Evolutionary conservation across 2,797 vertebrate genomes (phyloP), one percentile per base, ranked within the genome.

Genomic region (Scarus forsteni): DNA sequence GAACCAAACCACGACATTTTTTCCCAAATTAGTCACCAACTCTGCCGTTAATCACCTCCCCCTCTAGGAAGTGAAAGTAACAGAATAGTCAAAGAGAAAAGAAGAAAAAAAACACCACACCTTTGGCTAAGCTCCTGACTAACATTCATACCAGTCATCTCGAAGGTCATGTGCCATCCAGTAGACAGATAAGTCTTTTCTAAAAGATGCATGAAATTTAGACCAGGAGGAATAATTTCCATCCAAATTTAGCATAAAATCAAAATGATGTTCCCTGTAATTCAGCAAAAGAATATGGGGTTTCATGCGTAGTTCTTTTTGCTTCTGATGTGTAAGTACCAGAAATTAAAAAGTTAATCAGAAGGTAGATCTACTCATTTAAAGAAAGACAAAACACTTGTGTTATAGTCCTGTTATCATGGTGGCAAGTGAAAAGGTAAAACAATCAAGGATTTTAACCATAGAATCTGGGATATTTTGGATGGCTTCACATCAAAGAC

Each of bases 21-120:
- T 89, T 83, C 84, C 87, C 81, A 88, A 92, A 85, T 93, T 90
- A 93, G 89, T 92, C 91, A 93, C 77, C 70, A 46, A 70, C 60
- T 86, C 80, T 59, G 80, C 55, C 58, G 77, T 90, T 90, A 89
- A 83, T 88, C 86, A 80, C 83, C 78, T 84, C 77, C 74, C 88
- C 72, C 85, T 86, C 66, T 61, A 82, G 85, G 84, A 92, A 88
- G 89, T 79, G 81, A 92, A 89, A 89, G 87, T 83, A 78, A 85
- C 74, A 77, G 74, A 74, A 57, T 55, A 38, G 67, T 48, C 63
- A 60, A 42, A 86, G 80, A 78, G 72, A 71, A 39, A 39, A 69
- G 40, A 70, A 55, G 61, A 39, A 39, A 69, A 38, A 70, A 55
- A 61, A 39, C 59, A 12, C 70, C 74, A 75, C 84, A 68, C 80